Evolutionary conservation across 2,113 vertebrate species (phyloP), one percentile per base, ranked within the genome.

Genomic region (Nothoprocta perdicaria): DNA sequence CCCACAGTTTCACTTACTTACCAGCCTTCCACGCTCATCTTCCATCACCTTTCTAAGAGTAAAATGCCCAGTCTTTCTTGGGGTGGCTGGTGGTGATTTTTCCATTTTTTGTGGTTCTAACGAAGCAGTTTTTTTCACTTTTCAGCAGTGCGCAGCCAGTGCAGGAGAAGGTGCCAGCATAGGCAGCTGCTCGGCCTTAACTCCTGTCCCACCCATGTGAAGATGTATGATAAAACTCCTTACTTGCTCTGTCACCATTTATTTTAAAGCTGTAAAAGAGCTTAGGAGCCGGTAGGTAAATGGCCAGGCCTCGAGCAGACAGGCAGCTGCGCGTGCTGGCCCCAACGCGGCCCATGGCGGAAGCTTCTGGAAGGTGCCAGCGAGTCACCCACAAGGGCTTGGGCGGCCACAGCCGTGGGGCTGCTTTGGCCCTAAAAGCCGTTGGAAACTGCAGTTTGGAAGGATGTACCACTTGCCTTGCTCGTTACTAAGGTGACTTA

Each of bases 381-480:
- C 3, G 33, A 0, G 1, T 3, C 0, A 0, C 1, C 8, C 5
- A 19, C 1, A 0, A 1, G 6, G 22, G 40, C 45, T 58, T 23
- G 2, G 22, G n/a, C 1, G 41, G 14, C 5, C 2, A 7, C 4
- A 1, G 14, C 27, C 29, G 0, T 21, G 46, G 46, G 19, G 46
- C 46, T 8, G 31, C 9, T 14, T 2, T 1, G 0, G 13, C 0
- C 3, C 7, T 11, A 33, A n/a, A 8, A 41, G 5, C 12, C 2
- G 0, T 3, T 2, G 17, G 27, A 38, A 13, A 2, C 1, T 2
- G 31, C 9, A 1, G 5, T 0, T 0, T 3, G 18, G 38, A 14
- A 15, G 5, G 1, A 3, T 4, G 4, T 0, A 2, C 6, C 0
- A 1, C 2, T 24, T 13, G 12, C 9, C 8, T 12, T 7, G 2